Evolutionary conservation across 2,113 vertebrate species (phyloP).

Genomic region (Hypocryptadius cinnamomeus): DNA sequence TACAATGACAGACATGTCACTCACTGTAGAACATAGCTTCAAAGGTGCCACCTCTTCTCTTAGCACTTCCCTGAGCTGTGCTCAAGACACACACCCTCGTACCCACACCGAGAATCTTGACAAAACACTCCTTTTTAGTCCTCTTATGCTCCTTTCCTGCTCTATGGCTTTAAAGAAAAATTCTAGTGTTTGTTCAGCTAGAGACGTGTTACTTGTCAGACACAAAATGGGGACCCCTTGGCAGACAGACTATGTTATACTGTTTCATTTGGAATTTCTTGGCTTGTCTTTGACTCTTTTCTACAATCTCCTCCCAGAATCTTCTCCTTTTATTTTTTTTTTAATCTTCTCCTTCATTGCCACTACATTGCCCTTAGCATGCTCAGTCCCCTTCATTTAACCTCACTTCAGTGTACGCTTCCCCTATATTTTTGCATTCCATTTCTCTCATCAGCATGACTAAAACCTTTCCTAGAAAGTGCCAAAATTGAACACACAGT

Average conservation of each 20-base stretch:
- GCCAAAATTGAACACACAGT: background rate
- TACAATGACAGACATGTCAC: background rate
- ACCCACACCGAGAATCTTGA: background rate
- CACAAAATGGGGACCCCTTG: background rate
- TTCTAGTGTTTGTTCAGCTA: background rate
- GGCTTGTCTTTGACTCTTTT: background rate
- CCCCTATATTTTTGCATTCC: background rate
- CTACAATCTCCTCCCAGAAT: background rate
- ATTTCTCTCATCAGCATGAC: background rate
- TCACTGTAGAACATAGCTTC: fast-evolving
- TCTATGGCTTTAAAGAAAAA: background rate
- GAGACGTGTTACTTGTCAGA: background rate
- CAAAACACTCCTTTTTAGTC: background rate
- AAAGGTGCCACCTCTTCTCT: background rate
- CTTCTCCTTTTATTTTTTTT: background rate
- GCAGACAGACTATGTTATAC: background rate
- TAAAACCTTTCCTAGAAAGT: background rate
- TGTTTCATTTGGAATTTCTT: background rate
- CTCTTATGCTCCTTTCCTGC: background rate
- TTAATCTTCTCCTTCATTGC: background rate
- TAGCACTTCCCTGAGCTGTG: background rate
- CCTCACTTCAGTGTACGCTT: background rate
- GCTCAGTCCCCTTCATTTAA: background rate
- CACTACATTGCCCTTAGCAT: background rate
- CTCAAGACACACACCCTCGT: fast-evolving